Base-by-base conservation (phyloP, 2,797 vertebrate species). In the Momotus momota region DNA sequence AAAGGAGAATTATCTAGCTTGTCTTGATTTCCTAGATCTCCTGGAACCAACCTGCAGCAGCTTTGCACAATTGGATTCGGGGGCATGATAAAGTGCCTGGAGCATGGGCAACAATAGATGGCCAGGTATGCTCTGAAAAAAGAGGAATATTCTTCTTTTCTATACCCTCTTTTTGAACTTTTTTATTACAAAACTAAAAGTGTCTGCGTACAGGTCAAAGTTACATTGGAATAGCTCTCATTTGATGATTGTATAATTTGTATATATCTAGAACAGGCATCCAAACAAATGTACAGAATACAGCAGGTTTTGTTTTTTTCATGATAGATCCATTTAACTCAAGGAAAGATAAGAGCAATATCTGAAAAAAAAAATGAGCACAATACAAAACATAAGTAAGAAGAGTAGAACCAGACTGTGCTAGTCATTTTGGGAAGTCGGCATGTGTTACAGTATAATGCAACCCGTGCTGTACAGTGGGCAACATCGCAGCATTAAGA, bases 81-180 rank as follows among this genome's bases (percentile, higher is more conserved):
- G 99, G 99, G 60, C 99, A 99, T 73, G 99, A 99, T 97, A 99
- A 99, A 98, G 99, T 99, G 48, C 99, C 99, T 15, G 99, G 99
- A 71, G 99, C 99, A 21, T 99, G 99, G 99, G 92, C 98, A 6
- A 94, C 98, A 93, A 98, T 99, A 65, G 97, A 98, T 57, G 98
- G 98, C 67, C 98, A 99, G 98, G 99, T 99, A 97, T 35, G 88
- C 48, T 60, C 57, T 79, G 82, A 64, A 88, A 90, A 81, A 29
- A 54, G 27, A 86, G 73, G 3, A 65, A 46, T 73, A 14, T 74
- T 86, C 5, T 86, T 75, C 35, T 49, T 92, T 62, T 82, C 35
- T 27, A 1, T 75, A 21, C 2, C 2, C 5, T 23, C 10, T n/a
- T 94, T 82, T 41, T 51, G 5, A 58, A 14, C 40, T 9, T 35